These are phyloP conservation scores for Pipa parva DNA, from an alignment of 2,113 vertebrate genomes.

Conservation along the genomic window DNA sequence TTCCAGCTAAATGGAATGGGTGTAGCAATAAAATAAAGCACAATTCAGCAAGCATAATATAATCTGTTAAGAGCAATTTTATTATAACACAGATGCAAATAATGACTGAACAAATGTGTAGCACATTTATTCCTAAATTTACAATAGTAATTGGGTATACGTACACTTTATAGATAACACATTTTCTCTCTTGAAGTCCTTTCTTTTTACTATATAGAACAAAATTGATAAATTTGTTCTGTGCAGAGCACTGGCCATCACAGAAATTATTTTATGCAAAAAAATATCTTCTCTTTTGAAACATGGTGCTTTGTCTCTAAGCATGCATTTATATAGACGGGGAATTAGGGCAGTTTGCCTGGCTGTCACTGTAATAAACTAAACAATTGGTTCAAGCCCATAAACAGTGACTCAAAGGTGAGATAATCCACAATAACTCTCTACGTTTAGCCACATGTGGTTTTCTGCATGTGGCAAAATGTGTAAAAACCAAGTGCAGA, in stretches of 20 bases:
- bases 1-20: neutral
- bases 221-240: conserved; percentile 70
- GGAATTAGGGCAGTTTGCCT: conserved; percentile 58
- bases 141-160: conserved; percentile 70
- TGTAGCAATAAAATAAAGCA: neutral
- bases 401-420: conserved; percentile 53
- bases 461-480: too few relatives aligned
- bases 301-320: conserved; percentile 59
- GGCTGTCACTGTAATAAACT: conserved; percentile 55
- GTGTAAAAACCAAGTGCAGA: too few relatives aligned
- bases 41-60: conserved; percentile 12
- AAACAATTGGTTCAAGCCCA: conserved; percentile 53
- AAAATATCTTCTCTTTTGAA: conserved; percentile 67
- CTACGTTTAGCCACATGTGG: too few relatives aligned
- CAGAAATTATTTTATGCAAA: conserved; percentile 66
- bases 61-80: conserved; percentile 71
- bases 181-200: conserved; percentile 52
- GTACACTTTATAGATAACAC: conserved; percentile 68
- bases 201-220: conserved; percentile 62
- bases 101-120: conserved; percentile 56
- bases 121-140: conserved; percentile 69
- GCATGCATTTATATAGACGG: conserved; percentile 71
- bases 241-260: conserved; percentile 58
- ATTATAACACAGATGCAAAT: conserved; percentile 72
- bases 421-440: conserved; percentile 46